phyloP scores from a whole-genome alignment of 2,113 vertebrate species.

The Platysteira castanea region DNA sequence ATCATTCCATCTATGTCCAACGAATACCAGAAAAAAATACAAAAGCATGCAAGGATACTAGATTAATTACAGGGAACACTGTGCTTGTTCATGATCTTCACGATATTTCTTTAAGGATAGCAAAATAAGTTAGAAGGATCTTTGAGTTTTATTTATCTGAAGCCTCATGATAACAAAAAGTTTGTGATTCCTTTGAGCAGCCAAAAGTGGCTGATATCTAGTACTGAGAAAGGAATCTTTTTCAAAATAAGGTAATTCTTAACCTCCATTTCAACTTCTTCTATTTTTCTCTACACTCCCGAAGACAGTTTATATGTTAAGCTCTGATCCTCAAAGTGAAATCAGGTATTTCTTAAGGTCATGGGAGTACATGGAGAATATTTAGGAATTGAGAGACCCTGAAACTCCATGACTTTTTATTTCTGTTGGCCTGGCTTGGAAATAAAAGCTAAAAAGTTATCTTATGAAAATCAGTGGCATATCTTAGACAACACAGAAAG shows the following conservation, averaged over 20 bases:
- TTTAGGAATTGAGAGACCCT: background rate
- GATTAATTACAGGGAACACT: background rate
- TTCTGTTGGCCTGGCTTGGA: background rate
- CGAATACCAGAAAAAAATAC: background rate
- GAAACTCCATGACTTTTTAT: background rate
- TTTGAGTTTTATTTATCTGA: background rate
- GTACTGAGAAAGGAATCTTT: background rate
- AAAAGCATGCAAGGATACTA: background rate
- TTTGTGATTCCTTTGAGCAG: background rate
- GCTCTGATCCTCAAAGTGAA: background rate
- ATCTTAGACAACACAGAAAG: background rate
- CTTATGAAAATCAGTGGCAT: background rate
- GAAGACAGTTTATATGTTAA: background rate
- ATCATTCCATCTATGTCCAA: background rate
- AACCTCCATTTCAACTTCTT: background rate
- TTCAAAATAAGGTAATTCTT: background rate
- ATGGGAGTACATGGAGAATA: background rate
- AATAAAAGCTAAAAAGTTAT: background rate
- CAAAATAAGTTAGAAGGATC: background rate
- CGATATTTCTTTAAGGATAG: background rate
- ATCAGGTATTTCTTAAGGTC: background rate
- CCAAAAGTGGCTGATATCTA: background rate
- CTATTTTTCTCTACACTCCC: background rate
- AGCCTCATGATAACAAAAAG: background rate
- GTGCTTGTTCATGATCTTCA: background rate